Evolutionary conservation across 1,140 invertebrate genomes (phyloP).

Genomic region (Charaxes varanes): DNA sequence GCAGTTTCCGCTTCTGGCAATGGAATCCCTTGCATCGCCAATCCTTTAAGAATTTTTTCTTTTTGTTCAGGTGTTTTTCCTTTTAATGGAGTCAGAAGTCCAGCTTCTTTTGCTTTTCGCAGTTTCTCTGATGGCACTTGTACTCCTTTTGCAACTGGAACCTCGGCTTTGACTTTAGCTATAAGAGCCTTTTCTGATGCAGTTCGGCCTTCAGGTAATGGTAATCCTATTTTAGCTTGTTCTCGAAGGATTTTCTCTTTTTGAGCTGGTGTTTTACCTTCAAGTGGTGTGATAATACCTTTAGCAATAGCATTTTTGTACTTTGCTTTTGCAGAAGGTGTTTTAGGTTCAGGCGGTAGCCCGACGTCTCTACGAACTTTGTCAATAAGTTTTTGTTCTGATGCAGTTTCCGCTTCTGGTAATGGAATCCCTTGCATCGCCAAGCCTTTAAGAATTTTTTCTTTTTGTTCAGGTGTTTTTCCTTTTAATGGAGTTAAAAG

Average conservation of each 20-base stretch:
- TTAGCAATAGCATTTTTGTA: conserved; percentile 3
- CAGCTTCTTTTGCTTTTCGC: no score
- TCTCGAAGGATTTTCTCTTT: conserved; percentile 19
- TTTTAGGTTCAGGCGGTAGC: conserved; percentile 20
- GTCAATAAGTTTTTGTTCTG: conserved; percentile 24
- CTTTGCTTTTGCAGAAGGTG: conserved; percentile 8
- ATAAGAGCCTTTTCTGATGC: conserved; percentile 24
- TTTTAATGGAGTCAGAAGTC: no score
- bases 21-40: no score
- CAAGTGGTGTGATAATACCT: conserved; percentile 19
- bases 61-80: no score
- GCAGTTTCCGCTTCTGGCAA: no score
- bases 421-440: conserved; percentile 22
- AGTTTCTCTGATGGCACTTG: no score
- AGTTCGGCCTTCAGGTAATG: conserved; percentile 20
- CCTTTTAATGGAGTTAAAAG: conserved; percentile 18
- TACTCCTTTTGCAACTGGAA: no score
- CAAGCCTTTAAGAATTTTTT: conserved; percentile 26
- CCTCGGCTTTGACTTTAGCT: conserved; percentile 17
- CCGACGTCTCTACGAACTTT: conserved; percentile 20
- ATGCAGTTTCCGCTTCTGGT: conserved; percentile 23
- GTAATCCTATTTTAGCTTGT: conserved; percentile 14
- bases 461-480: conserved; percentile 23
- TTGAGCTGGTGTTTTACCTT: conserved; percentile 21
- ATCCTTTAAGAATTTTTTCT: no score